Percentiles rank a stretch among this genome's conserved stretches.
These are phyloP conservation scores for Syrphus vitripennis DNA, from an alignment of 2,888 invertebrate species.

Conservation along the genomic window DNA sequence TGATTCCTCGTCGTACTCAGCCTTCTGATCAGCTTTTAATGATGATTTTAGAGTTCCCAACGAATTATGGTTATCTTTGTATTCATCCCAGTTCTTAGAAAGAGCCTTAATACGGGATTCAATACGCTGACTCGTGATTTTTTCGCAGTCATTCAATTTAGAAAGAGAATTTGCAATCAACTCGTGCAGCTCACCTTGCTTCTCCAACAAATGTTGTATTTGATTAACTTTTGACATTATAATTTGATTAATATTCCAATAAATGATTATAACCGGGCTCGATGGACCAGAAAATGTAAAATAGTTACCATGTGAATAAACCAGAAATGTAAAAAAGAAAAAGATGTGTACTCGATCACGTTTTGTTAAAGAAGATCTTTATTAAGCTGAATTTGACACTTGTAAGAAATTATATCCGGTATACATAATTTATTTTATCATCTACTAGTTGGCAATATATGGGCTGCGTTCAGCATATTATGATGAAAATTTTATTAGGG, in stretches of 20 bases:
- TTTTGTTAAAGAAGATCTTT: too few relatives aligned
- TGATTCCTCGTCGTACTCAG: conserved; percentile 3
- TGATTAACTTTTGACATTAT: conserved; percentile 15
- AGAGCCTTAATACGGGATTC: conserved; percentile 16
- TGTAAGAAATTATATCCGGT: too few relatives aligned
- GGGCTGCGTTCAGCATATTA: too few relatives aligned
- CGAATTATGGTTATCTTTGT: not conserved
- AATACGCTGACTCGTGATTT: not conserved
- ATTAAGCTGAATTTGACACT: too few relatives aligned
- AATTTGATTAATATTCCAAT: conserved; percentile 12
- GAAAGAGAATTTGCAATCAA: conserved; percentile 13
- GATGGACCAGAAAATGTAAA: not conserved
- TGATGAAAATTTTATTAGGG: too few relatives aligned
- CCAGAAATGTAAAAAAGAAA: too few relatives aligned
- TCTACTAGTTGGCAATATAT: too few relatives aligned
- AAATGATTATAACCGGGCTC: conserved; percentile 2
- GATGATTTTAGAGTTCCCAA: not conserved
- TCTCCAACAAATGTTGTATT: conserved; percentile 29
- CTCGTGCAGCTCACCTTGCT: too few relatives aligned
- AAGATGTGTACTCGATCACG: too few relatives aligned
- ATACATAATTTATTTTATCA: too few relatives aligned
- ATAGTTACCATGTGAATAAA: too few relatives aligned
- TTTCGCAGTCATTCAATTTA: conserved; percentile 13
- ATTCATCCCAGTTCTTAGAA: not conserved
- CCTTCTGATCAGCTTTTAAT: not conserved